These are phyloP conservation scores for Thunnus albacares DNA, from an alignment of 2,797 vertebrate genomes.

Conservation along the genomic window DNA sequence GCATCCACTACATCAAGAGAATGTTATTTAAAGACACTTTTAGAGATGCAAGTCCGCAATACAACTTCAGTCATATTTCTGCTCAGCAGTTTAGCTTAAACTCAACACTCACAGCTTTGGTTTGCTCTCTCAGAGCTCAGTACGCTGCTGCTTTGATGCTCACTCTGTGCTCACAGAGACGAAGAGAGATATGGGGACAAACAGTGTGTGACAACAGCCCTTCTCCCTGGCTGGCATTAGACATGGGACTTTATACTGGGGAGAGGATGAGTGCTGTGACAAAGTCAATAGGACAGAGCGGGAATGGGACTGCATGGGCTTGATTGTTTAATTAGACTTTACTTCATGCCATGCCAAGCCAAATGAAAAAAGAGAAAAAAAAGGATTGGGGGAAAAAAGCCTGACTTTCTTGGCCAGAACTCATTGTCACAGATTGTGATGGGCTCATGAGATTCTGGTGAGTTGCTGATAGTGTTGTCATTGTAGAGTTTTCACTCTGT, in stretches of 20 bases:
- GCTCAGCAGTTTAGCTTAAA: slow-evolving; percentile 71
- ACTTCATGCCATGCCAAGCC: slow-evolving; percentile 76
- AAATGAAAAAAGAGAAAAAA: slow-evolving; percentile 66
- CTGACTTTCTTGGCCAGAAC: slow-evolving; percentile 71
- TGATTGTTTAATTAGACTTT: slow-evolving; percentile 89
- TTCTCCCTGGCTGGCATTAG: slow-evolving; percentile 76
- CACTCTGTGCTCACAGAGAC: slow-evolving; percentile 73
- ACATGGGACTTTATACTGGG: slow-evolving; percentile 78
- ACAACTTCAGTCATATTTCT: slow-evolving; percentile 73
- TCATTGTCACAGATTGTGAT: slow-evolving; percentile 80
- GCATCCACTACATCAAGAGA: slow-evolving; percentile 58
- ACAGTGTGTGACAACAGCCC: slow-evolving; percentile 78
- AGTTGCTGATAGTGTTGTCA: slow-evolving; percentile 80
- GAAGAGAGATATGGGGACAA: slow-evolving; percentile 73
- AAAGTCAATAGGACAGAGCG: slow-evolving; percentile 82
- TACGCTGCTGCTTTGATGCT: slow-evolving; percentile 80
- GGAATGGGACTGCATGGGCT: slow-evolving; percentile 76
- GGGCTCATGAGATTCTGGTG: slow-evolving; percentile 80
- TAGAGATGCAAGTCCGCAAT: slow-evolving; percentile 58
- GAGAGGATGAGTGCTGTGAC: slow-evolving; percentile 82
- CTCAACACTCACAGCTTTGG: slow-evolving; percentile 68
- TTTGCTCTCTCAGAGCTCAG: slow-evolving; percentile 72
- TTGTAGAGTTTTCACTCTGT: slow-evolving; percentile 66
- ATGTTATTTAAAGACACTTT: slow-evolving; percentile 60
- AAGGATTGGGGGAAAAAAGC: slow-evolving; percentile 50